Conservation (phyloP, 2,888 invertebrate species). For the Trissolcus brochymenae region DNA sequence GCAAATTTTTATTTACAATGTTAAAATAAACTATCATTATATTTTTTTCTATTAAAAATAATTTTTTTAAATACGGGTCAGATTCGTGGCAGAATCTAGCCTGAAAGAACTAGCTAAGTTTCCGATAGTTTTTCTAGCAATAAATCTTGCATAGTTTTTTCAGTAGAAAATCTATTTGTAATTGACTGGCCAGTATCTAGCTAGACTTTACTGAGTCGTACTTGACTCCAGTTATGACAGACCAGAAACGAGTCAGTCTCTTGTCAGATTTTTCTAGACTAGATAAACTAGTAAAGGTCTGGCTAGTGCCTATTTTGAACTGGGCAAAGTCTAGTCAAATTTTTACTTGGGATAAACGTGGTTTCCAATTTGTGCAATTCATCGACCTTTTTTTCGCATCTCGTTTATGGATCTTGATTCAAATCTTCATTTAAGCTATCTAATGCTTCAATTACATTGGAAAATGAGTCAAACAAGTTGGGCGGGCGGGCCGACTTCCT, state of each 20-base stretch:
- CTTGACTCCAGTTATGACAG: not conserved
- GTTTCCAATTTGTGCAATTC: conserved; percentile 30
- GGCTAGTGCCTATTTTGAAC: not conserved
- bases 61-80: not conserved
- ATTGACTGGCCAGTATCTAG: not conserved
- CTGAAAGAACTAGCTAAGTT: not conserved
- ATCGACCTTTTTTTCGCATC: conserved; percentile 11
- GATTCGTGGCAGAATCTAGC: not conserved
- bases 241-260: not conserved
- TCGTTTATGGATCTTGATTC: conserved; percentile 22
- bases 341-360: conserved; percentile 17
- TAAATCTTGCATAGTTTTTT: not conserved
- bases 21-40: too few species aligned
- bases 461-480: conserved; percentile 8
- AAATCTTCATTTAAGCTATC: conserved; percentile 1
- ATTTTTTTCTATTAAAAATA: too few species aligned
- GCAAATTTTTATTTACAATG: too few species aligned
- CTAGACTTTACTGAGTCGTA: not conserved
- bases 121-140: not conserved
- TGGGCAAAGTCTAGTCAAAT: not conserved
- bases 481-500: conserved; percentile 32
- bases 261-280: not conserved
- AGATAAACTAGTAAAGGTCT: not conserved
- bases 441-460: conserved; percentile 22
- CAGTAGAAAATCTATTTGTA: not conserved